phyloP scores from a whole-genome alignment of 30 jellyfish, hydroid and myxozoan genomes.

The Catostylus mosaicus region DNA sequence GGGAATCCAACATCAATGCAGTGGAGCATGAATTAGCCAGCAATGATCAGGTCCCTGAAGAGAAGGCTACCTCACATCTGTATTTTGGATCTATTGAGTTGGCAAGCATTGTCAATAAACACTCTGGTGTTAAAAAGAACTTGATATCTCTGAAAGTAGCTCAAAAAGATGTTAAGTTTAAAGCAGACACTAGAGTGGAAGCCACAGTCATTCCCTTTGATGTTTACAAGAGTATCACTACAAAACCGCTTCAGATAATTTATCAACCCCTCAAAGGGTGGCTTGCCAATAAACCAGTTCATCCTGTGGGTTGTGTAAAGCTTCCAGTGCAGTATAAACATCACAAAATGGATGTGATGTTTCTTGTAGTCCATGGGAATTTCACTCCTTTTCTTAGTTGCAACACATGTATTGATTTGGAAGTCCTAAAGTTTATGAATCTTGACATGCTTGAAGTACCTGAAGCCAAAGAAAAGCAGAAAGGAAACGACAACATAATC shows the following conservation, averaged over 20 bases:
- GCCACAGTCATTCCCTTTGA: constrained; percentile 40
- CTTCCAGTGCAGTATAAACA: constrained; percentile 12
- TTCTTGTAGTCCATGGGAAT: constrained; percentile 11
- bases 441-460: constrained; percentile 19
- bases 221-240: constrained; percentile 16
- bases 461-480: constrained; percentile 31
- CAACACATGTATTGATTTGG: constrained; percentile 30
- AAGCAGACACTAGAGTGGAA: constrained; percentile 58
- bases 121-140: constrained; percentile 5
- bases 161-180: constrained; percentile 30
- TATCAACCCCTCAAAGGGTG: constrained; percentile 52
- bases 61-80: constrained; percentile 34
- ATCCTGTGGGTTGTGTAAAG: constrained; percentile 28
- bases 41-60: constrained; percentile 5
- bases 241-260: constrained; percentile 4
- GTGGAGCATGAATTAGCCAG: constrained; percentile 25
- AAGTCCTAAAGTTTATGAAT: constrained; percentile 36
- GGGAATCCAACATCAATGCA: constrained; percentile 26
- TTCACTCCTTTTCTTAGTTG: constrained; percentile 45
- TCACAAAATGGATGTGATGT: constrained; percentile 5
- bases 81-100: constrained; percentile 38
- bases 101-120: constrained; percentile 14
- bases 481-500: not conserved
- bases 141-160: constrained; percentile 32
- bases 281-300: constrained; percentile 49